Base-by-base conservation (phyloP, 30 jellyfish, hydroid and myxozoan species). In the Clytia hemisphaerica region DNA sequence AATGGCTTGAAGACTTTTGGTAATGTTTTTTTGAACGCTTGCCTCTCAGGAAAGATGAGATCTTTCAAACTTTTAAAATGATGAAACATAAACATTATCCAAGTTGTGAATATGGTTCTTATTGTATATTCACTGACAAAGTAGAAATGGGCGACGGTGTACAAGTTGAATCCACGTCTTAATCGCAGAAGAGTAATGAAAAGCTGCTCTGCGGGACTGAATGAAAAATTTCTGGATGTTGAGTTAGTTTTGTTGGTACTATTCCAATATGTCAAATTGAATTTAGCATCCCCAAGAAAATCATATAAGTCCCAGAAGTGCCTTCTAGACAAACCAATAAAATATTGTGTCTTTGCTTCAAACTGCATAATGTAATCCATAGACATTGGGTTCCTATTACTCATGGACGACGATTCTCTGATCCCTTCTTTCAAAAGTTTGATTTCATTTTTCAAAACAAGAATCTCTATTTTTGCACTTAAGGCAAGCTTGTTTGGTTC, bases 281-380 rank as follows among this genome's bases (percentile, higher is more conserved):
- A 81, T 38, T 81, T 81, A 49, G 94, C 90, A 33, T 78, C 85
- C n/a, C 85, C 92, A 36, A 73, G 84, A 75, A 62, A 66, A 24
- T 82, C 66, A 67, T 73, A 82, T 27, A 82, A 77, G 3, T 78
- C 70, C 33, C 45, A 42, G 61, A 82, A 83, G 67, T 83, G 93
- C 2, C 37, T 72, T 4, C 80, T 80, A 30, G 46, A 32, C 14
- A 73, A 59, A 4, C 94, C 94, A 31, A 37, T 60, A 22, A 82
- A 82, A 74, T 45, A 82, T 29, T 46, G 50, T 0, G 73, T 0
- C 58, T 40, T 70, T 37, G 37, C 40, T 12, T 51, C 46, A 24
- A 24, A 54, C 15, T 31, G 16, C 5, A 78, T 54, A 22, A 78
- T 69, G 32, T 45, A 28, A 7, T 75, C 88, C 24, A 45, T 32